Base-by-base conservation (phyloP, 2,888 invertebrate genomes). In the Eurytoma californica region DNA sequence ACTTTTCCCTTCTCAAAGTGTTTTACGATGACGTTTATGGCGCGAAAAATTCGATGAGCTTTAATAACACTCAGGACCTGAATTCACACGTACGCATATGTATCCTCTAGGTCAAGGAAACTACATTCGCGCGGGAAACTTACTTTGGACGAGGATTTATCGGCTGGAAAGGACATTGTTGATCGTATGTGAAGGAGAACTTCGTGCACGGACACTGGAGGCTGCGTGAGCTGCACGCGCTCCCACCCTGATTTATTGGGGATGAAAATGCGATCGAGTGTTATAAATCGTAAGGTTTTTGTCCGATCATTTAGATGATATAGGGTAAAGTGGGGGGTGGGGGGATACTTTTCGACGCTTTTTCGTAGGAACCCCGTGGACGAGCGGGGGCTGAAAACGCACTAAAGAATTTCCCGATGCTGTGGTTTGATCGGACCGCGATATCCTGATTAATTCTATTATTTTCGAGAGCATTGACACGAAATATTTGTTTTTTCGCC, bases 231-330 rank as follows among this genome's bases (percentile, higher is more conserved):
- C 16, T 63, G 60, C 24, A 60, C 61, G 30, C 16, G 60, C 9
- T 3, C 55, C 53, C 2, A 14, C 55, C 49, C 58, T 80, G 80
- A 80, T 80, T 80, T 80, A 80, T 80, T 39, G 53, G 60, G 63
- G 63, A 80, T 72, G 67, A 77, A 77, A 77, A 77, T 77, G 67
- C 70, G 70, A 77, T 77, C 74, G 61, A 67, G 67, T 68, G 74
- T 74, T 74, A 80, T 77, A 80, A 80, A 80, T 80, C 66, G 61
- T 20, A 58, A 72, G 74, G 53, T 72, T 74, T 77, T 68, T 77
- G 66, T 49, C 73, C 69, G 60, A 73, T 80, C 77, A 80, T 75
- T 77, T 77, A 57, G 74, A 67, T 77, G 70, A 80, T 77, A 72
- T 77, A 77, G 68, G 53, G 49, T 39, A 20, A 49, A 47, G 30